A percentile compares a stretch with the other conserved stretches of the same genome.
Evolutionary conservation across 2,797 vertebrate genomes (phyloP).

Genomic region (Siniperca obscura): DNA sequence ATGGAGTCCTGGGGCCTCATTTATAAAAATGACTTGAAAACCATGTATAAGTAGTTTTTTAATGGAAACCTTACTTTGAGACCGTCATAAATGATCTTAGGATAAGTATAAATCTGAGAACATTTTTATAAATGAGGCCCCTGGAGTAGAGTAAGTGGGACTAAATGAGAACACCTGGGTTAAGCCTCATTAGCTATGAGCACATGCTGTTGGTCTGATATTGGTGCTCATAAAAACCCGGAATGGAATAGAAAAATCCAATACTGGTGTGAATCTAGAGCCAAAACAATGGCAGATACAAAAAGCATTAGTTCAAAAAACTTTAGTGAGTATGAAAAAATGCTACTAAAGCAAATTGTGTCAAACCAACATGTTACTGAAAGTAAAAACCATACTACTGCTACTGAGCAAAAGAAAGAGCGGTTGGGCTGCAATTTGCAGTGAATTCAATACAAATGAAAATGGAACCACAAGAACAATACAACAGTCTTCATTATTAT

Average conservation of each 20-base stretch:
- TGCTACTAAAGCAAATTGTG: neutral
- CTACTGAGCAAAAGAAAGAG: neutral
- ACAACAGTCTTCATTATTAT: neutral
- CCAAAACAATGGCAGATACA: neutral
- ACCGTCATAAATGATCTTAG: too few relatives aligned
- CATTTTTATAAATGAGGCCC: too few relatives aligned
- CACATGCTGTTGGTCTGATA: constrained; percentile 19
- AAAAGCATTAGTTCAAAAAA: neutral
- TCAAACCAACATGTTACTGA: neutral
- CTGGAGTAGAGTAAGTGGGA: neutral
- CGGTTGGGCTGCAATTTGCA: neutral
- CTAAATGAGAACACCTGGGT: neutral
- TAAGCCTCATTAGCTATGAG: constrained; percentile 18
- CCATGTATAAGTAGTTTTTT: too few relatives aligned
- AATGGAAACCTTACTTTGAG: too few relatives aligned
- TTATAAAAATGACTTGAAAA: too few relatives aligned
- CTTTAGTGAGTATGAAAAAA: neutral
- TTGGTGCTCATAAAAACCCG: constrained; percentile 3
- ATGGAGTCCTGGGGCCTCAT: neutral
- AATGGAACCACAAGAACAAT: neutral
- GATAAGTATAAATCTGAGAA: too few relatives aligned
- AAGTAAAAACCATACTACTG: neutral
- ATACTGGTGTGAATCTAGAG: neutral
- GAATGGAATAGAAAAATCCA: constrained; percentile 6
- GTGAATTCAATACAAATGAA: neutral